phyloP scores from a whole-genome alignment of 2,797 vertebrate genomes.

The Enteromius fasciolatus region DNA sequence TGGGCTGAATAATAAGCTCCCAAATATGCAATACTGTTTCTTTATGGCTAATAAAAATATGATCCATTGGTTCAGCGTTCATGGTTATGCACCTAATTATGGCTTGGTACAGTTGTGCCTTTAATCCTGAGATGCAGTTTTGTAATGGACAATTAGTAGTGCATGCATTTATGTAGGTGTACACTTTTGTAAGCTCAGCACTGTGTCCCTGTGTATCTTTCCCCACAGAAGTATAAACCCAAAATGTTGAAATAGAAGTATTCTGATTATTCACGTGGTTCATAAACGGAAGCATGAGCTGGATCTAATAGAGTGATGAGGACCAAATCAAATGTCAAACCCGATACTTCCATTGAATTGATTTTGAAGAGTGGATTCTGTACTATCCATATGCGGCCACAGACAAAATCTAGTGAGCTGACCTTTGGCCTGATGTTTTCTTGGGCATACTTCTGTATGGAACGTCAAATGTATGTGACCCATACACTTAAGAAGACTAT shows the following conservation, averaged over 20 bases:
- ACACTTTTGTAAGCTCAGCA: neutral
- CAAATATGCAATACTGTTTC: neutral
- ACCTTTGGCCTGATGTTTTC: neutral
- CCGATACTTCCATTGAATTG: neutral
- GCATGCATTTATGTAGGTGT: neutral
- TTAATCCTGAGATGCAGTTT: neutral
- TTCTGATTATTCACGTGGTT: neutral
- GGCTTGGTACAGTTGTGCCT: neutral
- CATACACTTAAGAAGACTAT: neutral
- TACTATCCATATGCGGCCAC: neutral
- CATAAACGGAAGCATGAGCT: neutral
- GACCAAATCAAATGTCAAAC: neutral
- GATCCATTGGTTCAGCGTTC: slow-evolving; percentile 11
- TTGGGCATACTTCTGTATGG: neutral
- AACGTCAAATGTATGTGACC: too few relatives aligned
- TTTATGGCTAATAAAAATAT: slow-evolving; percentile 10
- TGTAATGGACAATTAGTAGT: neutral
- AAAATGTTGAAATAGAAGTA: slow-evolving; percentile 8
- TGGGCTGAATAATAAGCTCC: slow-evolving; percentile 9
- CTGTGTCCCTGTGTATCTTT: neutral
- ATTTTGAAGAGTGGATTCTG: neutral
- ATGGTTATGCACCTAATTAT: neutral
- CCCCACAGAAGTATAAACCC: neutral
- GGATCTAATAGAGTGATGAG: neutral
- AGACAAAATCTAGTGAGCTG: neutral